Percentiles rank a stretch among this genome's conserved stretches.
Conservation (phyloP, 2,113 vertebrate species). For the Sprattus sprattus region DNA sequence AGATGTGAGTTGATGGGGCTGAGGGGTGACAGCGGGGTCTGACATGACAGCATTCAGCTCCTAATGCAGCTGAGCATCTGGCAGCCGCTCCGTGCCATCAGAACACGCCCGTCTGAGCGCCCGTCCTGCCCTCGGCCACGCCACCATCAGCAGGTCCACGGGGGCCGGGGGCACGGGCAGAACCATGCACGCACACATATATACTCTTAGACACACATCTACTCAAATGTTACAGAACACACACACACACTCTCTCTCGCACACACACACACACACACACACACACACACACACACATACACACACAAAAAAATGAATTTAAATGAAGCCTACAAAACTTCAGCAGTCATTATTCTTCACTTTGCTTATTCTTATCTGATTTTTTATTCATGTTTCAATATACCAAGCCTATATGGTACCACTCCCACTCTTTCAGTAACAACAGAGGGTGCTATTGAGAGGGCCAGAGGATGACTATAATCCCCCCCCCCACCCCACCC, state of each 20-base stretch:
- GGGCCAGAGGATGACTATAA: not conserved
- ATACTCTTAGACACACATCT: not conserved
- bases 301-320: not conserved
- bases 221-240: not conserved
- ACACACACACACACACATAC: not conserved
- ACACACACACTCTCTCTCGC: not conserved
- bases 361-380: not conserved
- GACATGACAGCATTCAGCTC: slow-evolving; percentile 69
- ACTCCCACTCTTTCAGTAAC: not conserved
- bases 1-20: slow-evolving; percentile 71
- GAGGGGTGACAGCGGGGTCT: slow-evolving; percentile 58
- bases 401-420: not conserved
- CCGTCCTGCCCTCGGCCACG: slow-evolving; percentile 57
- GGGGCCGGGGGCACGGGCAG: not conserved
- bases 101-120: slow-evolving; percentile 49
- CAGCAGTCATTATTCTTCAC: not conserved
- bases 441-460: not conserved
- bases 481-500: too few relatives aligned
- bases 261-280: not conserved
- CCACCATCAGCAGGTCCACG: slow-evolving; percentile 19
- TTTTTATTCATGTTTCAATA: not conserved
- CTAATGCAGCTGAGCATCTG: slow-evolving; percentile 77
- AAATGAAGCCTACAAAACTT: too few relatives aligned
- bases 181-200: not conserved
- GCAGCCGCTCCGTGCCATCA: slow-evolving; percentile 59